phyloP scores from a whole-genome alignment of 1,140 invertebrate genomes.

The Andrena cerasifolii region DNA sequence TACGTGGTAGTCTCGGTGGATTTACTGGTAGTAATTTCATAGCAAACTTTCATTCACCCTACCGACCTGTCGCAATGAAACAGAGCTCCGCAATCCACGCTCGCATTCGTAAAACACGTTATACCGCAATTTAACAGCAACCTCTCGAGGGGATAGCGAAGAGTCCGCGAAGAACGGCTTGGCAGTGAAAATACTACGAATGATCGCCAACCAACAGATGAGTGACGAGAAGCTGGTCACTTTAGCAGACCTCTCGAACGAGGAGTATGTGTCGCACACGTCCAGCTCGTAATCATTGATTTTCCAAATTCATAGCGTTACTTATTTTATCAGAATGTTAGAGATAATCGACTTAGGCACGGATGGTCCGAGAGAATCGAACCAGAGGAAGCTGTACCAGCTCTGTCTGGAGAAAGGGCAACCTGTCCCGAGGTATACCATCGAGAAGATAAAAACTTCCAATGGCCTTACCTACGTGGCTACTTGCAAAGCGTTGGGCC shows the following conservation, averaged over 20 bases:
- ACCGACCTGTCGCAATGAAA: too few species aligned
- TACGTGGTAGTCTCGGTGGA: constrained; percentile 56
- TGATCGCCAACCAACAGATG: constrained; percentile 60
- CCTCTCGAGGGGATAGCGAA: constrained; percentile 26
- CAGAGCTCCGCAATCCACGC: too few species aligned
- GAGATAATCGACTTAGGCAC: constrained; percentile 49
- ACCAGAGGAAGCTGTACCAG: constrained; percentile 61
- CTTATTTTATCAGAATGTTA: constrained; percentile 49
- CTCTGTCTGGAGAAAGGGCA: constrained; percentile 53
- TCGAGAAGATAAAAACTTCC: constrained; percentile 2
- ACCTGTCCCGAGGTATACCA: constrained; percentile 50
- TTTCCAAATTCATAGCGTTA: background rate
- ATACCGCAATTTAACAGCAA: constrained; percentile 33
- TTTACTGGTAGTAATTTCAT: constrained; percentile 46
- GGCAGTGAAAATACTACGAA: constrained; percentile 55
- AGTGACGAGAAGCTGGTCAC: constrained; percentile 33
- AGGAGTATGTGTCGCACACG: constrained; percentile 48
- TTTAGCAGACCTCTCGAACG: constrained; percentile 35
- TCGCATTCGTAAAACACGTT: background rate
- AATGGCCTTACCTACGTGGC: constrained; percentile 40
- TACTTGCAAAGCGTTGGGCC: constrained; percentile 54
- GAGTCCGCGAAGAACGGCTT: constrained; percentile 50
- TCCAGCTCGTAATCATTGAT: background rate
- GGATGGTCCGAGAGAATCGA: constrained; percentile 34
- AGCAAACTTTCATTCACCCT: too few species aligned